phyloP scores from a whole-genome alignment of 2,888 invertebrate genomes.

The Cinara cedri region DNA sequence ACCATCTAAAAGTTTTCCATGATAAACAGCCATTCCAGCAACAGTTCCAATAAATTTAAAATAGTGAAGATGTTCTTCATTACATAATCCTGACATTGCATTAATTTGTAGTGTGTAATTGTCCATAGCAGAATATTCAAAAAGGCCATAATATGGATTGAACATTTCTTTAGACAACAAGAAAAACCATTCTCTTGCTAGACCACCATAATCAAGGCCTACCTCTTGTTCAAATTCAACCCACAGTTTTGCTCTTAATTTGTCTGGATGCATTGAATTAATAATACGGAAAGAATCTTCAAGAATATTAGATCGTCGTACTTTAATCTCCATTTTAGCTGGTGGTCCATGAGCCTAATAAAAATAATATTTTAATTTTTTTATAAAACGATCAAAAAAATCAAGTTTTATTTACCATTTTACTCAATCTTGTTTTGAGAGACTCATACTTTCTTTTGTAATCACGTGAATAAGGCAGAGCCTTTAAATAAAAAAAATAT shows the following conservation, averaged over 20 bases:
- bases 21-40: conserved; percentile 99
- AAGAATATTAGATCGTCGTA: conserved; percentile 82
- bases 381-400: not conserved
- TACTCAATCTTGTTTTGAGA: conserved; percentile 93
- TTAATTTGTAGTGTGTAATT: conserved; percentile 99
- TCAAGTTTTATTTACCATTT: conserved; percentile 74
- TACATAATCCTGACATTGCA: conserved; percentile 95
- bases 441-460: conserved; percentile 99
- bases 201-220: conserved; percentile 93
- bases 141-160: conserved; percentile 98
- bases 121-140: conserved; percentile 99
- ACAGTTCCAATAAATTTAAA: conserved; percentile 98
- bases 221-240: conserved; percentile 98
- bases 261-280: conserved; percentile 86
- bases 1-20: conserved; percentile 97
- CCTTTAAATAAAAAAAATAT: conserved; percentile 65
- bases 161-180: conserved; percentile 99
- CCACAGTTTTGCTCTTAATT: conserved; percentile 97
- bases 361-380: not conserved
- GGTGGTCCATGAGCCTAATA: conserved; percentile 65
- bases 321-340: conserved; percentile 97
- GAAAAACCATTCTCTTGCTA: conserved; percentile 98
- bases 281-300: conserved; percentile 97
- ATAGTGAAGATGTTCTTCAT: conserved; percentile 96
- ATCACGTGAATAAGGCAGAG: conserved; percentile 97